Evolutionary conservation across 64 coral and sea anemone species (phyloP), one percentile per base, ranked within the genome.

Genomic region (Montipora foliosa): DNA sequence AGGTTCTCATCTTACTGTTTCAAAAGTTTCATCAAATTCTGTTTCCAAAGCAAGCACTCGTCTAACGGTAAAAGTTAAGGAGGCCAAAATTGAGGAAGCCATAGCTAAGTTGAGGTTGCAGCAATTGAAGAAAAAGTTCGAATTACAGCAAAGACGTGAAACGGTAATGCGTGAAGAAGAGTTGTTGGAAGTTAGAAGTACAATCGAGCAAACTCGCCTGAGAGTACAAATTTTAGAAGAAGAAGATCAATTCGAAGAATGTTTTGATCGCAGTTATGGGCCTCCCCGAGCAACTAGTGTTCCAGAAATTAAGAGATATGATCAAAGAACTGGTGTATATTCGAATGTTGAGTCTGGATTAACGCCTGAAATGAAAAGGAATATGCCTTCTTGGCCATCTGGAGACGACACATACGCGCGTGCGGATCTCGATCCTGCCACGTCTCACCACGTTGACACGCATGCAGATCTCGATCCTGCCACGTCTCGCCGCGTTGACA

Each of bases 21-120:
- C 79, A n/a, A 81, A 81, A 24, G 51, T 22, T 53, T 57, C 49
- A 57, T 50, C 17, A 11, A 51, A 50, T 81, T 60, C 78, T 2
- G 21, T 20, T 57, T 80, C 78, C 68, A 71, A 71, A 24, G 68
- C 79, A 25, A 81, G 50, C 24, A 57, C 76, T 19, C 76, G 46
- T 19, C 13, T 50, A 79, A 50, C 3, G 19, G 79, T 81, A 10
- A 59, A 81, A 59, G 51, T 81, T 12, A 59, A 58, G 8, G 79
- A 59, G 22, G 51, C 20, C 19, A 81, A 59, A 12, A 51, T 24
- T 22, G 52, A 81, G 21, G 20, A 59, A 29, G 49, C 79, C 49
- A 16, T 81, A 57, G 49, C 79, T 49, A 21, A 81, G 79, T 59
- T 81, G 53, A 20, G 79, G 79, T 81, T 81, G 53, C 50, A 81